These are phyloP conservation scores for Arenaria interpres DNA, from an alignment of 2,113 vertebrate species.

Conservation along the genomic window DNA sequence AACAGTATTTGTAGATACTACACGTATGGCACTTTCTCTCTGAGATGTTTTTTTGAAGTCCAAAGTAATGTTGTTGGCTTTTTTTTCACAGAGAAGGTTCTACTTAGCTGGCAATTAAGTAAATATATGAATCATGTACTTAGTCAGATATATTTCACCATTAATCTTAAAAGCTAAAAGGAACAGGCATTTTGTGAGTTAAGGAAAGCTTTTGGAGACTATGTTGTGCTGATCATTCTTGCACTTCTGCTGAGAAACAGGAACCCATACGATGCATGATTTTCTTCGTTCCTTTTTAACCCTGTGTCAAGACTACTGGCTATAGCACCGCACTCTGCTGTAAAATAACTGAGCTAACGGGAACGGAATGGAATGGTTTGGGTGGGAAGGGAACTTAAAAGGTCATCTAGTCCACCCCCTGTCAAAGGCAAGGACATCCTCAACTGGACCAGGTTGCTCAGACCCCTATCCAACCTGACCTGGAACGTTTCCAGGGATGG, in stretches of 20 bases:
- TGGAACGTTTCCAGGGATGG: not conserved
- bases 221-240: not conserved
- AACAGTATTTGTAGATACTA: not conserved
- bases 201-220: not conserved
- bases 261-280: not conserved
- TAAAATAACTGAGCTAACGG: rapidly evolving
- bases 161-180: not conserved
- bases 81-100: not conserved
- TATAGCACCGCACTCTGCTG: not conserved
- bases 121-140: not conserved
- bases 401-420: not conserved
- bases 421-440: not conserved
- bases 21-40: no score
- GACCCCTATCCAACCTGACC: not conserved
- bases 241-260: not conserved
- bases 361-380: not conserved
- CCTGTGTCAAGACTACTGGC: not conserved
- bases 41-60: not conserved
- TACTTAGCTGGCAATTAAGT: not conserved
- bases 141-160: no score
- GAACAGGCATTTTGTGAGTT: not conserved
- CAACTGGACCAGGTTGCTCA: not conserved
- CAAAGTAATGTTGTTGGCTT: not conserved
- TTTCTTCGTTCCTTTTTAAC: not conserved
- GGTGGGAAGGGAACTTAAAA: not conserved